phyloP scores from a whole-genome alignment of 2,888 invertebrate species.

The Tenthredo notha region DNA sequence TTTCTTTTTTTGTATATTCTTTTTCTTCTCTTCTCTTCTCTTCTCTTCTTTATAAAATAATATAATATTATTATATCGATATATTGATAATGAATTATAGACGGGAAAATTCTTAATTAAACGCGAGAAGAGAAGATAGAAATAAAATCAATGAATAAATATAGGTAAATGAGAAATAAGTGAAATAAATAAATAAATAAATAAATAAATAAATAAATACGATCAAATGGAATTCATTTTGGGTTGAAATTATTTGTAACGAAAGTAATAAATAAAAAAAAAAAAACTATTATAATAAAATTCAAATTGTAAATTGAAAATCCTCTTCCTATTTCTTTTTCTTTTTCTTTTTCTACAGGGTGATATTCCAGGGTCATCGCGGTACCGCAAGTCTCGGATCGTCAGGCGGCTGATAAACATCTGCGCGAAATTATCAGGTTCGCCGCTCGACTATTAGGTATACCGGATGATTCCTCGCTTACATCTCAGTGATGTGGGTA shows the following conservation, averaged over 20 bases:
- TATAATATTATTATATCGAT: conserved; percentile 23
- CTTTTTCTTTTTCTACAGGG: background rate
- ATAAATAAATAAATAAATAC: background rate
- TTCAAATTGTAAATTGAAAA: background rate
- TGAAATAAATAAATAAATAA: conserved; percentile 24
- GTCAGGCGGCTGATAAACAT: no score
- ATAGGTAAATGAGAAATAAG: background rate
- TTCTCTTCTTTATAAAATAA: no score
- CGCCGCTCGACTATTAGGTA: no score
- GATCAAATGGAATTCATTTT: background rate
- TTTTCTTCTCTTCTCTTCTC: background rate
- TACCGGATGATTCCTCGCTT: no score
- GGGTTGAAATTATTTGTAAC: conserved; percentile 66
- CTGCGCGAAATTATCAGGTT: no score
- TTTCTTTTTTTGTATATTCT: background rate
- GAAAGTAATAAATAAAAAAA: conserved; percentile 59
- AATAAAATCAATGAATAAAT: conserved; percentile 20
- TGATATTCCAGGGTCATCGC: no score
- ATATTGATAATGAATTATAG: conserved; percentile 57
- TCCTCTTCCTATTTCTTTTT: background rate
- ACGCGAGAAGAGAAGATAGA: conserved; percentile 52
- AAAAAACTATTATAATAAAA: conserved; percentile 8
- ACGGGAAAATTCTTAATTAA: conserved; percentile 65
- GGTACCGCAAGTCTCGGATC: no score
- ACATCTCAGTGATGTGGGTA: no score